phyloP scores from a whole-genome alignment of 2,888 invertebrate genomes.

The Axea sp. region DNA sequence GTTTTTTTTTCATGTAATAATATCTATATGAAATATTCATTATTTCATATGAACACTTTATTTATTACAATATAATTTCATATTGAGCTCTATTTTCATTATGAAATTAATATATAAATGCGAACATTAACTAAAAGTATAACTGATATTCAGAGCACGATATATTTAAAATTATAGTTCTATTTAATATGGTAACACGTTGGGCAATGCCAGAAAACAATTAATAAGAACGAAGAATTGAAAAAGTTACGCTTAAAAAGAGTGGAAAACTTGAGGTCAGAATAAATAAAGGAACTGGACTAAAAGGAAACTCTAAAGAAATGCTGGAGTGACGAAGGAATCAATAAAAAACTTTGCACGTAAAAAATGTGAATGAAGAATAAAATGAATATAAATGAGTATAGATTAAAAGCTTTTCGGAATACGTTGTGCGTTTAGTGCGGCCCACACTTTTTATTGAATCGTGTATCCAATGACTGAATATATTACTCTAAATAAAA shows the following conservation, averaged over 20 bases:
- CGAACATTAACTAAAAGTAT: too few species aligned
- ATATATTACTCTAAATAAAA: conserved; percentile 19
- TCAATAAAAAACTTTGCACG: conserved; percentile 22
- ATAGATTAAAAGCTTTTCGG: conserved; percentile 28
- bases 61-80: too few species aligned
- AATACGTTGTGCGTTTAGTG: conserved; percentile 12
- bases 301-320: conserved; percentile 16
- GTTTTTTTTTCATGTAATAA: too few species aligned
- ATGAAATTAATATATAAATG: too few species aligned
- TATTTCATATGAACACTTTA: too few species aligned
- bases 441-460: conserved; percentile 22
- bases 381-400: conserved; percentile 37
- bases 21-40: too few species aligned
- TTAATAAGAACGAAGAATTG: conserved; percentile 7
- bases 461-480: conserved; percentile 18
- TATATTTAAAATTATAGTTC: too few species aligned
- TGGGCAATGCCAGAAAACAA: conserved; percentile 6
- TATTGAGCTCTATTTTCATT: too few species aligned
- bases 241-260: conserved; percentile 12
- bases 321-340: conserved; percentile 9
- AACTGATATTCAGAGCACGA: too few species aligned
- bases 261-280: neutral
- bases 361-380: conserved; percentile 8
- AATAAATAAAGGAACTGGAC: conserved; percentile 11
- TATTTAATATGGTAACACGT: too few species aligned